These are phyloP conservation scores for Saccostrea echinata DNA, from an alignment of 1,140 invertebrate species.

Conservation along the genomic window DNA sequence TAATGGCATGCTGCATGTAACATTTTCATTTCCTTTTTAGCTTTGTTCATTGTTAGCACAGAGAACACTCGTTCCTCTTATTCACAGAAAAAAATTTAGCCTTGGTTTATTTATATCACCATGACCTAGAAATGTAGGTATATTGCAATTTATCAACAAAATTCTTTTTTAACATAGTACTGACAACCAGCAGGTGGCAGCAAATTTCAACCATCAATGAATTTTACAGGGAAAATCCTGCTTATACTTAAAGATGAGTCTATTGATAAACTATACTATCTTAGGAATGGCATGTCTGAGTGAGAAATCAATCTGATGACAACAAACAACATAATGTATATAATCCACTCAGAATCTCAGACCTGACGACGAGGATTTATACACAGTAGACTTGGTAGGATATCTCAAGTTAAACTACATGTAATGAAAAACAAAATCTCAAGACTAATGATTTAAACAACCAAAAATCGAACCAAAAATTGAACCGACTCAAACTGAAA, in stretches of 20 bases:
- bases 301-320: conserved; percentile 20
- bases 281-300: background rate
- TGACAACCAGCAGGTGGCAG: background rate
- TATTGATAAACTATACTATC: no score
- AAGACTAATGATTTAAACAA: no score
- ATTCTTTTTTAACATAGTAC: background rate
- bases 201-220: background rate
- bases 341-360: background rate
- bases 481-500: no score
- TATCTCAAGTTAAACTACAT: no score
- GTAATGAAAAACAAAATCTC: no score
- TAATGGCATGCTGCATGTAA: background rate
- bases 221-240: background rate
- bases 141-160: conserved; percentile 32
- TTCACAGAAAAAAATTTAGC: background rate
- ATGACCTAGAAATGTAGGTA: conserved; percentile 16
- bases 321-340: background rate
- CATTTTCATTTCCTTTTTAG: background rate
- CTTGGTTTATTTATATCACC: conserved; percentile 4
- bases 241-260: no score
- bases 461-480: no score
- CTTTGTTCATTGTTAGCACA: background rate
- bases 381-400: no score
- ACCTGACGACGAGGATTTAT: no score
- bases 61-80: conserved; percentile 33